These are phyloP conservation scores for Rhopilema esculentum DNA, from an alignment of 30 jellyfish, hydroid and myxozoan genomes.

Conservation along the genomic window DNA sequence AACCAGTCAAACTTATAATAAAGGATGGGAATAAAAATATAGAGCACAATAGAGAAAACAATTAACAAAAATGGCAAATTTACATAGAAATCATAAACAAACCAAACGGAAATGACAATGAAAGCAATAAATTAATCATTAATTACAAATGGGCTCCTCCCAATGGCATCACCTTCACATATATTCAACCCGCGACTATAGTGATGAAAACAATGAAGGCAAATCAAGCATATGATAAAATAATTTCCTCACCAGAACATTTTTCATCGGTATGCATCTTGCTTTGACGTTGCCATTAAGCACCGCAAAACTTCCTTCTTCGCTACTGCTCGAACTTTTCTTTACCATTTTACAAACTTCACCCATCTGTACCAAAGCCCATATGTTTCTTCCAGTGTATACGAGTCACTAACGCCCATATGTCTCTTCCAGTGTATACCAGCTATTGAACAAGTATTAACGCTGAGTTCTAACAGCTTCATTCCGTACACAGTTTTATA, in stretches of 20 bases:
- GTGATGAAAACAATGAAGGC: too few species aligned
- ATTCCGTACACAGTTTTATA: neutral
- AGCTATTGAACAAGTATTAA: too few species aligned
- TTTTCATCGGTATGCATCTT: constrained; percentile 4
- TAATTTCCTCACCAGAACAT: constrained; percentile 24
- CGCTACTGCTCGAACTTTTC: neutral
- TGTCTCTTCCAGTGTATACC: too few species aligned
- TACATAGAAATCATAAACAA: neutral
- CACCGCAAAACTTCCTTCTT: neutral
- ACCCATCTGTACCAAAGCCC: neutral
- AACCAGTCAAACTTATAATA: too few species aligned
- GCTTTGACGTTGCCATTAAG: neutral
- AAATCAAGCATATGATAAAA: neutral
- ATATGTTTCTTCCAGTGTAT: neutral
- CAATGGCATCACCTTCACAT: too few species aligned
- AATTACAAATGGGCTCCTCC: neutral
- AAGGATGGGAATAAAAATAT: too few species aligned
- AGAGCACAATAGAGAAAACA: too few species aligned
- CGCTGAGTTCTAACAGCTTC: neutral
- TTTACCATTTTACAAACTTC: neutral
- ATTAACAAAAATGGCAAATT: too few species aligned
- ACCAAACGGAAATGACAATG: neutral
- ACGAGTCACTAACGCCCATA: too few species aligned
- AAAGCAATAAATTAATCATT: neutral
- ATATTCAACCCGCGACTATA: too few species aligned